phyloP scores from a whole-genome alignment of 2,888 invertebrate species.

The Rhingia rostrata region DNA sequence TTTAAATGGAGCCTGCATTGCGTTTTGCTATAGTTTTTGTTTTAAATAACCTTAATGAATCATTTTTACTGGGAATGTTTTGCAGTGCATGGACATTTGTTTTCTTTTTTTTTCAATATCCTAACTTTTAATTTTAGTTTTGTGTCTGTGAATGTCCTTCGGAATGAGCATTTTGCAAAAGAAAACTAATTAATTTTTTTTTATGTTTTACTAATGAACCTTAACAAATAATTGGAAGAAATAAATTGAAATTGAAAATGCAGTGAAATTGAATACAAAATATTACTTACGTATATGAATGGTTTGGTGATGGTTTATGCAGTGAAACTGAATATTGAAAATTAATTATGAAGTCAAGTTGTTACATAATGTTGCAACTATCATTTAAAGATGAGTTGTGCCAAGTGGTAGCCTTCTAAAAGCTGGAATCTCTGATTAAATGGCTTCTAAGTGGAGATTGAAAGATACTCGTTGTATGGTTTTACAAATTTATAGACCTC shows the following conservation, averaged over 20 bases:
- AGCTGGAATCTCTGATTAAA: too few species aligned
- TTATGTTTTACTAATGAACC: neutral
- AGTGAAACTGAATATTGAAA: conserved; percentile 24
- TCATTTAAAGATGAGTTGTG: too few species aligned
- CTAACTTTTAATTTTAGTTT: conserved; percentile 7
- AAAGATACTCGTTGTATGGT: too few species aligned
- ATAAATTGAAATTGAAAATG: neutral
- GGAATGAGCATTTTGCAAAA: conserved; percentile 67
- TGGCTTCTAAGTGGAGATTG: too few species aligned
- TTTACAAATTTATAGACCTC: too few species aligned
- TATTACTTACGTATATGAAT: neutral
- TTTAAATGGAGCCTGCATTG: conserved; percentile 58
- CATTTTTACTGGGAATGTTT: conserved; percentile 32
- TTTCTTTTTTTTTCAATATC: conserved; percentile 17
- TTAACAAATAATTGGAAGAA: conserved; percentile 29
- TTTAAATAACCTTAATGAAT: conserved; percentile 31
- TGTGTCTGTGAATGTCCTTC: conserved; percentile 51
- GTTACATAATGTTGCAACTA: too few species aligned
- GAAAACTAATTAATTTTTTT: conserved; percentile 18
- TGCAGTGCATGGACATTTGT: conserved; percentile 58
- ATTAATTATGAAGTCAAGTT: too few species aligned
- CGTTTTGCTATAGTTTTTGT: conserved; percentile 41
- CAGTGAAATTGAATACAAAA: neutral
- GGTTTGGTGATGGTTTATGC: neutral
- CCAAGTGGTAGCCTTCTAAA: too few species aligned